These are phyloP conservation scores for Lasioglossum lativentre DNA, from an alignment of 2,888 invertebrate species.

Conservation along the genomic window DNA sequence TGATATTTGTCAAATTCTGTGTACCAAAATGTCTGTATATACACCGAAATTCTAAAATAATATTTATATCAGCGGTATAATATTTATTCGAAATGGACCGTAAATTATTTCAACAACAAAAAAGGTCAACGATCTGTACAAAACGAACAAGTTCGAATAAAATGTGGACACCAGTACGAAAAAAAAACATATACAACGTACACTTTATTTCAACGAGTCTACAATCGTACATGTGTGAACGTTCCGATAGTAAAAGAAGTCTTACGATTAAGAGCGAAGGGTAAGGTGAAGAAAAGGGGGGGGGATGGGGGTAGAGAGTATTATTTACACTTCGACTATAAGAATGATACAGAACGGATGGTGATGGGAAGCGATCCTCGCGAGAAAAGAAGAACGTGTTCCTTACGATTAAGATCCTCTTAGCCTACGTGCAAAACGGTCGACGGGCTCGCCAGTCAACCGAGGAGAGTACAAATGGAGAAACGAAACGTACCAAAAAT, in stretches of 20 bases:
- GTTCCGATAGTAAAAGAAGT: slow-evolving; percentile 38
- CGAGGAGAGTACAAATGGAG: neutral
- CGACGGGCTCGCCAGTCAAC: slow-evolving; percentile 7
- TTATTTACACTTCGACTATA: slow-evolving; percentile 82
- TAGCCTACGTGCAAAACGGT: slow-evolving; percentile 29
- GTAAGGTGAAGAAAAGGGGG: slow-evolving; percentile 25
- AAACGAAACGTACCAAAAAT: neutral
- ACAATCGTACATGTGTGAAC: slow-evolving; percentile 62
- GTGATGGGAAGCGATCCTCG: slow-evolving; percentile 32
- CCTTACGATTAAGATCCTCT: slow-evolving; percentile 22
- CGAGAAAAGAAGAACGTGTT: slow-evolving; percentile 8
- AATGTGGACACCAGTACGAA: slow-evolving; percentile 69
- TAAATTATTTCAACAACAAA: neutral
- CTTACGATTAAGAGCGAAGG: slow-evolving; percentile 57
- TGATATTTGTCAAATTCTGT: too few relatives aligned
- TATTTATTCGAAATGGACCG: neutral
- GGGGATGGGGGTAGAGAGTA: slow-evolving; percentile 62
- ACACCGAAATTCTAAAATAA: neutral
- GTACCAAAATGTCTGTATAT: neutral
- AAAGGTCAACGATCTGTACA: neutral
- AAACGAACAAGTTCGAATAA: slow-evolving; percentile 53
- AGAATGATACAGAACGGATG: slow-evolving; percentile 58
- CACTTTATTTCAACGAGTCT: slow-evolving; percentile 80
- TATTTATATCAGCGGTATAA: neutral
- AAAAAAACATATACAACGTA: slow-evolving; percentile 83